Percentiles rank a stretch among this genome's conserved stretches.
Conservation (phyloP, 2,888 invertebrate genomes). For the Nemoura dubitans region DNA sequence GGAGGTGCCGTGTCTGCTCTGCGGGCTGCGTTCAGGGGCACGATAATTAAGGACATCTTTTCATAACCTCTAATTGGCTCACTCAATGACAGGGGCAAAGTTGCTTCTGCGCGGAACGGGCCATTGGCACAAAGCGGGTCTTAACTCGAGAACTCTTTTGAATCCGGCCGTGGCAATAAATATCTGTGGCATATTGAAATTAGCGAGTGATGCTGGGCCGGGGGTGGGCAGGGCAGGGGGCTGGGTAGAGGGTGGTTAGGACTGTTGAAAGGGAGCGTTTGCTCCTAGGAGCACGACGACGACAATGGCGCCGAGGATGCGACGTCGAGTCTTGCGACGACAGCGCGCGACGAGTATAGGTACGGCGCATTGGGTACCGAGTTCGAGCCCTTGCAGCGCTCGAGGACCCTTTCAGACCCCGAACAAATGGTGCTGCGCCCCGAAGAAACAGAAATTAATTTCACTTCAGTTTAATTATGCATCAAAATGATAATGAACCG, state of each 20-base stretch:
- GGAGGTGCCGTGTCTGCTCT: background rate
- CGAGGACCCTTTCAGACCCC: background rate
- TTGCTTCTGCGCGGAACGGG: background rate
- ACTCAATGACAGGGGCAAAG: background rate
- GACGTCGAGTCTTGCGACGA: background rate
- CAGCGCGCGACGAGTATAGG: background rate
- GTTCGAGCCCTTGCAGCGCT: background rate
- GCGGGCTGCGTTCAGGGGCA: background rate
- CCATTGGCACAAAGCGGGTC: background rate
- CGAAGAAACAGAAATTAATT: background rate
- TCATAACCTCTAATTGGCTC: conserved; percentile 5
- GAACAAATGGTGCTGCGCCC: background rate
- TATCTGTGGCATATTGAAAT: background rate
- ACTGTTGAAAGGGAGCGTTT: background rate
- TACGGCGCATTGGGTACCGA: background rate
- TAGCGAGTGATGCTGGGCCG: background rate
- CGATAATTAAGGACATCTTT: background rate
- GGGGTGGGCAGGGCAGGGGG: no score
- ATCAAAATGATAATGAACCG: conserved; percentile 2
- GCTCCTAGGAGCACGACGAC: no score
- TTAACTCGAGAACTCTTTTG: background rate
- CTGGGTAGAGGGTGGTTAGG: no score
- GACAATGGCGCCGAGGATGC: no score
- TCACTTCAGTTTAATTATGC: conserved; percentile 8
- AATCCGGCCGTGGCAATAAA: background rate